A percentile compares a stretch with the other conserved stretches of the same genome.
These are phyloP conservation scores for Drosophila histrio DNA, from an alignment of 2,888 invertebrate genomes.

Conservation along the genomic window DNA sequence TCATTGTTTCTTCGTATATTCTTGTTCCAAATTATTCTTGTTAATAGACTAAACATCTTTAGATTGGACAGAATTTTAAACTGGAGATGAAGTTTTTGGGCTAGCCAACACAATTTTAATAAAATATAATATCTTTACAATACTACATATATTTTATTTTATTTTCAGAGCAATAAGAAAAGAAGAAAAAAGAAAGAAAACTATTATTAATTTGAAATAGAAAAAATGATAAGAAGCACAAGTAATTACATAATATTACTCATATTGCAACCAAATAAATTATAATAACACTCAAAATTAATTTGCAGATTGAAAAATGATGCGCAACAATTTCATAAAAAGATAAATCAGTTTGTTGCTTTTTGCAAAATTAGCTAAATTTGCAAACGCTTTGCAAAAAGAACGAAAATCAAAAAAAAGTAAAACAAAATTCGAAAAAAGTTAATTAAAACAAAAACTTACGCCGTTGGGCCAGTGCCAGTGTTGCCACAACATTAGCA, in stretches of 20 bases:
- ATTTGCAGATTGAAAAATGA: background rate
- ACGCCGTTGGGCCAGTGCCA: constrained; percentile 15
- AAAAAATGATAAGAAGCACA: background rate
- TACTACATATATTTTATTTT: too few species aligned
- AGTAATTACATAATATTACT: background rate
- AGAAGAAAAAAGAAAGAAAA: too few species aligned
- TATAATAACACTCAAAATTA: background rate
- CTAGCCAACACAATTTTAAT: too few species aligned
- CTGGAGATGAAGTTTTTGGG: too few species aligned
- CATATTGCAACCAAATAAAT: background rate
- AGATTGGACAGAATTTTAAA: too few species aligned
- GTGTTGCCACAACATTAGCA: constrained; percentile 68
- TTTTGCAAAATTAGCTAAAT: constrained; percentile 51
- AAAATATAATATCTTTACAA: too few species aligned
- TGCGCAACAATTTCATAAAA: background rate
- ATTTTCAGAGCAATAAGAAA: too few species aligned
- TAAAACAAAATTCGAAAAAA: constrained; percentile 37
- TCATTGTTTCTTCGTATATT: too few species aligned
- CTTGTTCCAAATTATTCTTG: too few species aligned
- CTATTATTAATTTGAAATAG: too few species aligned
- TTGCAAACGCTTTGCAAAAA: constrained; percentile 37
- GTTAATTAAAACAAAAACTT: constrained; percentile 71
- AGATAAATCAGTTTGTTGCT: constrained; percentile 28
- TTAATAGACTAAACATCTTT: too few species aligned
- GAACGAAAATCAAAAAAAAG: constrained; percentile 18